Conservation (phyloP, 2,797 vertebrate species). For the Chelon auratus region DNA sequence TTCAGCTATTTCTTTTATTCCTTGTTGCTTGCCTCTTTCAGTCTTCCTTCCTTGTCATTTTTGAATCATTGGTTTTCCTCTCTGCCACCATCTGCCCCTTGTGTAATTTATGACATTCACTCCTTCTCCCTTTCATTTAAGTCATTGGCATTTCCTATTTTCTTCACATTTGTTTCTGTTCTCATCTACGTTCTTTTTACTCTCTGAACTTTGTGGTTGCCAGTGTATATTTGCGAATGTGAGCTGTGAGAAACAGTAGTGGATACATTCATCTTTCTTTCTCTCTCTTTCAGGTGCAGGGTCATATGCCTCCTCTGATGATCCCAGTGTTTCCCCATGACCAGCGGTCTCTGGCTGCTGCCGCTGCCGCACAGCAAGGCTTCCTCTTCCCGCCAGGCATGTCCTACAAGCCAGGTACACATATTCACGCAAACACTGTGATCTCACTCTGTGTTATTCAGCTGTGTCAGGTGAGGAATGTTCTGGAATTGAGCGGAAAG, state of each 20-base stretch:
- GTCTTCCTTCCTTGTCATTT: background rate
- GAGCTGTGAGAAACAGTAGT: too few relatives aligned
- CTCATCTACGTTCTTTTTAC: background rate
- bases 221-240: background rate
- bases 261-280: background rate
- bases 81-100: too few relatives aligned
- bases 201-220: background rate
- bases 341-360: constrained; percentile 95
- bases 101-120: too few relatives aligned
- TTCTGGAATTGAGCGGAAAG: constrained; percentile 67
- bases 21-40: too few relatives aligned
- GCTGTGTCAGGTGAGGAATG: constrained; percentile 78
- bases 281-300: constrained; percentile 89
- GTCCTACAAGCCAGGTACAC: constrained; percentile 95
- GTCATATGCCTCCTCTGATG: constrained; percentile 98
- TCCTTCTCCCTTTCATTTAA: too few relatives aligned
- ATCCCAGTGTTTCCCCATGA: constrained; percentile 98
- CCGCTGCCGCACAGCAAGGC: constrained; percentile 94
- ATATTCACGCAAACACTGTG: constrained; percentile 21
- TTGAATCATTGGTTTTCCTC: background rate
- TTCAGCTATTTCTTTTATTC: background rate
- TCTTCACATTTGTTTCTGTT: background rate
- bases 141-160: background rate
- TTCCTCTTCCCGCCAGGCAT: constrained; percentile 95
- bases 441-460: constrained; percentile 67